Evolutionary conservation across 1,140 invertebrate species (phyloP).

Genomic region (Vollenhovia emeryi): DNA sequence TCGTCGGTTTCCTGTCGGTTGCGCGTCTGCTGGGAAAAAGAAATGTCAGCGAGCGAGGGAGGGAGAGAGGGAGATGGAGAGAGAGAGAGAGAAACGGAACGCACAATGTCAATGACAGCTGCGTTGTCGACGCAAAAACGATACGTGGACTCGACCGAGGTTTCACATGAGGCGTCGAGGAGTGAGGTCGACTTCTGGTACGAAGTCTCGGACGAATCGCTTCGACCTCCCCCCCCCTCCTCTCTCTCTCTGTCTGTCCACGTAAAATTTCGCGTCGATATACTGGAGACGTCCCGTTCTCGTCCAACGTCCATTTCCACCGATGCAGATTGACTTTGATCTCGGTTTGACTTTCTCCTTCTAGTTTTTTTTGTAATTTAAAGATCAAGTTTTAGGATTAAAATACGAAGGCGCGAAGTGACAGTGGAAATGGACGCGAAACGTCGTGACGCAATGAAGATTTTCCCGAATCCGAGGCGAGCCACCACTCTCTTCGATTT

Average conservation of each 20-base stretch:
- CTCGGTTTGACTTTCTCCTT: too few species aligned
- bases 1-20: neutral
- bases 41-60: neutral
- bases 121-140: conserved; percentile 63
- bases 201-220: neutral
- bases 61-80: neutral
- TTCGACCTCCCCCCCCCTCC: neutral
- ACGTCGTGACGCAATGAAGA: neutral
- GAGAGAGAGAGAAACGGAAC: conserved; percentile 24
- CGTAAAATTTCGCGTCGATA: conserved; percentile 20
- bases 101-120: conserved; percentile 83
- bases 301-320: too few species aligned
- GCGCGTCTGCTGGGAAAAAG: neutral
- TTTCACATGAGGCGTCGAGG: too few species aligned
- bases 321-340: too few species aligned
- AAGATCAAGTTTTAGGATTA: too few species aligned
- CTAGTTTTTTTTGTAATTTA: too few species aligned
- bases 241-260: too few species aligned
- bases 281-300: too few species aligned
- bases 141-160: conserved; percentile 41
- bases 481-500: too few species aligned
- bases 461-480: neutral
- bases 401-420: too few species aligned
- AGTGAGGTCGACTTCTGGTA: too few species aligned
- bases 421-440: too few species aligned